Percentiles rank a stretch among this genome's conserved stretches.
phyloP scores from a whole-genome alignment of 2,113 vertebrate species.

The Nesogale talazaci region DNA sequence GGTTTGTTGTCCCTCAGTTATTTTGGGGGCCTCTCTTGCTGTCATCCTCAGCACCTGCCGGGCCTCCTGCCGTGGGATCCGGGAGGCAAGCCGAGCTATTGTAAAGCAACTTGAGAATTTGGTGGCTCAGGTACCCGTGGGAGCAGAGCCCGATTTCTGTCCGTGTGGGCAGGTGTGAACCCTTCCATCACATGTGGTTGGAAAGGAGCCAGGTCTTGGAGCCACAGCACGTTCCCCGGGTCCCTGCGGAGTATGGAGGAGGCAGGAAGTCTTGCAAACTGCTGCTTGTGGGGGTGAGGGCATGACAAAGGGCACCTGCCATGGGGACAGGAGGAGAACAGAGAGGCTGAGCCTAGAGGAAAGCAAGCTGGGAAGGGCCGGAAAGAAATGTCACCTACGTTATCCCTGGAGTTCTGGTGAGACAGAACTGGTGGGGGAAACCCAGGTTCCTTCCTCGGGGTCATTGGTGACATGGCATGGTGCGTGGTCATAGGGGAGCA shows the following conservation, averaged over 20 bases:
- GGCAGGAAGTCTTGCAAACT: constrained; percentile 39
- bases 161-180: background rate
- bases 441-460: background rate
- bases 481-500: too few relatives aligned
- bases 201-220: constrained; percentile 6
- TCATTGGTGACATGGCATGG: rapidly evolving
- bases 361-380: background rate
- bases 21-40: background rate
- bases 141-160: background rate
- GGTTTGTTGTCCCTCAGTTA: background rate
- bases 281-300: background rate
- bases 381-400: constrained; percentile 1
- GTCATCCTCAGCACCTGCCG: background rate
- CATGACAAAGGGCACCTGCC: background rate
- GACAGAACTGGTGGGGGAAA: background rate
- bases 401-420: background rate
- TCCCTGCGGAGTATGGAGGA: background rate
- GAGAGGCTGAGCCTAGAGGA: constrained; percentile 2
- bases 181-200: background rate
- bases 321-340: background rate
- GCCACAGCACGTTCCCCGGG: background rate
- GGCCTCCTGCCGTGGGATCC: background rate
- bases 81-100: constrained; percentile 36
- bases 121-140: background rate
- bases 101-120: background rate